Evolutionary conservation across 2,797 vertebrate genomes (phyloP).

Genomic region (Phoeniculus purpureus): DNA sequence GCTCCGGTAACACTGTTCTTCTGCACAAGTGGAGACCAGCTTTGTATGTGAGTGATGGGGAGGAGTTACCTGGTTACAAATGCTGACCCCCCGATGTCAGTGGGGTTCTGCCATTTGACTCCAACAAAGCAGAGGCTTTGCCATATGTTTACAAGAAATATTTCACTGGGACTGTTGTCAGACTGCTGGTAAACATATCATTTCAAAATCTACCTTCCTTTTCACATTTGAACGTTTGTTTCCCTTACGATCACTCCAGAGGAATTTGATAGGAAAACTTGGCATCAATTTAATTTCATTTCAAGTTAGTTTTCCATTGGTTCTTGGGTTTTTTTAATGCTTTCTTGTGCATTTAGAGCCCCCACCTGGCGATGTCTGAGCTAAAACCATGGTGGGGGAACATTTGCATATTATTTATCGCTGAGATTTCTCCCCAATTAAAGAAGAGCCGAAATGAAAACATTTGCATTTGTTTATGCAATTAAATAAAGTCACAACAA

Average conservation of each 20-base stretch:
- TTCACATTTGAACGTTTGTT: background rate
- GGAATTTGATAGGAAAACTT: background rate
- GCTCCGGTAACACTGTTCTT: background rate
- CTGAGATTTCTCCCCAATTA: conserved; percentile 22
- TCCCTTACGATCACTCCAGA: background rate
- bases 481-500: conserved; percentile 17
- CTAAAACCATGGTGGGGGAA: background rate
- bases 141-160: background rate
- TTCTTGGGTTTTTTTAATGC: background rate
- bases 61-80: background rate
- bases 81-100: background rate
- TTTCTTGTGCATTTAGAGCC: background rate
- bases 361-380: background rate
- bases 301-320: background rate
- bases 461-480: conserved; percentile 37
- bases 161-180: background rate
- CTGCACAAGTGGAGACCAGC: background rate
- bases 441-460: conserved; percentile 46
- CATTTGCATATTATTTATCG: background rate
- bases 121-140: background rate
- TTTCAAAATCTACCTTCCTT: background rate
- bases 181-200: background rate
- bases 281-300: background rate
- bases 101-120: background rate
- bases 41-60: background rate